phyloP scores from a whole-genome alignment of 1,140 invertebrate species.

The Hirudo medicinalis region DNA sequence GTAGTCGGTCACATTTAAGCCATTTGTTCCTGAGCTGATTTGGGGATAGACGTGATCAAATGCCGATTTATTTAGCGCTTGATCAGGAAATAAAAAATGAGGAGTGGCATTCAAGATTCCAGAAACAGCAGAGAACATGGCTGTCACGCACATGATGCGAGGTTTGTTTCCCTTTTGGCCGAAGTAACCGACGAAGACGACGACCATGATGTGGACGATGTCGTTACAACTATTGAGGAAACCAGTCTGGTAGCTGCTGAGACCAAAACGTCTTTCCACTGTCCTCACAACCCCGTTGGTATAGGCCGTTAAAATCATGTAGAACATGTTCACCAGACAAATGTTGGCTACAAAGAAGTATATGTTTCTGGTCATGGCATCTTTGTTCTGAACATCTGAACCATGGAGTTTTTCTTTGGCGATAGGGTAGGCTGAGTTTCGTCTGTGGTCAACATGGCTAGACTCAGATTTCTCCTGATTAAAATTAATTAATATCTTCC shows the following conservation, averaged over 20 bases:
- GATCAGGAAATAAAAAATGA: constrained; percentile 25
- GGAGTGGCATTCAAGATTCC: constrained; percentile 32
- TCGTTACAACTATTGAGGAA: constrained; percentile 34
- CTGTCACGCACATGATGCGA: constrained; percentile 27
- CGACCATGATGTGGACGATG: constrained; percentile 30
- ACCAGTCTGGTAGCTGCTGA: constrained; percentile 31
- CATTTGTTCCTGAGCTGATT: too few relatives aligned
- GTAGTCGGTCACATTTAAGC: background rate
- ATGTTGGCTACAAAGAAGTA: constrained; percentile 16
- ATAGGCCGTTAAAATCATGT: constrained; percentile 10
- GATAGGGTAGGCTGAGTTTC: too few relatives aligned
- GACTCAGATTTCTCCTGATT: too few relatives aligned
- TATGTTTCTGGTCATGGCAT: background rate
- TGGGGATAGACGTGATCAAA: too few relatives aligned
- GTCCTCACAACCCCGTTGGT: constrained; percentile 18
- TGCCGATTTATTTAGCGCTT: background rate
- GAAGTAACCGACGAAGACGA: constrained; percentile 29
- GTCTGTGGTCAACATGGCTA: too few relatives aligned
- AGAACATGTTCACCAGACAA: constrained; percentile 13
- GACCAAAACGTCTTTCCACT: constrained; percentile 25
- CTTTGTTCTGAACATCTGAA: too few relatives aligned
- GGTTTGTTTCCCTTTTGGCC: constrained; percentile 30
- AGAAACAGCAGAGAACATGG: constrained; percentile 29
- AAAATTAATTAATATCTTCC: too few relatives aligned
- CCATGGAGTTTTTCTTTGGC: too few relatives aligned